These are phyloP conservation scores for Mormyrus lacerda DNA, from an alignment of 2,113 vertebrate species.

Conservation along the genomic window DNA sequence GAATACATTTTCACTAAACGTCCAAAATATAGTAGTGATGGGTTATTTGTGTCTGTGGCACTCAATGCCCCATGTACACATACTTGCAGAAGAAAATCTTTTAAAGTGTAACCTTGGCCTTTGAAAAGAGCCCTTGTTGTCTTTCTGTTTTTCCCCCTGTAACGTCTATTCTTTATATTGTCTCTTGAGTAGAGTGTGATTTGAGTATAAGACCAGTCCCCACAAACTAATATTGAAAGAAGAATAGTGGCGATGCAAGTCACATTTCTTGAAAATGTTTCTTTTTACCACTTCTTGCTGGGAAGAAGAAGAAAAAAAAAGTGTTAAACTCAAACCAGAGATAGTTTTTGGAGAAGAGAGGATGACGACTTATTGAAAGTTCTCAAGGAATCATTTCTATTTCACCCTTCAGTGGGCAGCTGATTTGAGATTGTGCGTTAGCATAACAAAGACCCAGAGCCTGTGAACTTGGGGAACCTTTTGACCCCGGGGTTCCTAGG, in stretches of 20 bases:
- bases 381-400: conserved; percentile 96
- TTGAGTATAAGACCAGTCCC: neutral
- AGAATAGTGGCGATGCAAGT: neutral
- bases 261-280: neutral
- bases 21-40: neutral
- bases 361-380: conserved; percentile 83
- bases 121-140: neutral
- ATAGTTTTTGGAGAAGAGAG: conserved; percentile 63
- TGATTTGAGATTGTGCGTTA: conserved; percentile 91
- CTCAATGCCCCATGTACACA: neutral
- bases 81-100: neutral
- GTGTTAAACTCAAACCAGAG: conserved; percentile 61
- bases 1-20: neutral
- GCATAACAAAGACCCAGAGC: conserved; percentile 96
- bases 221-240: neutral
- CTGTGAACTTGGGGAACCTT: conserved; percentile 99
- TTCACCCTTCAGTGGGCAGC: conserved; percentile 84
- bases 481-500: conserved; percentile 79
- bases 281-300: neutral
- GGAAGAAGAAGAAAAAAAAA: conserved; percentile 40
- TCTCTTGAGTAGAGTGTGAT: neutral
- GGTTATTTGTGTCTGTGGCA: neutral
- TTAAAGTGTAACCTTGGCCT: neutral
- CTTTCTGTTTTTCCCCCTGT: neutral
- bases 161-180: neutral